A percentile compares a stretch with the other conserved stretches of the same genome.
Evolutionary conservation across 2,113 vertebrate genomes (phyloP).

Genomic region (Miniopterus natalensis): DNA sequence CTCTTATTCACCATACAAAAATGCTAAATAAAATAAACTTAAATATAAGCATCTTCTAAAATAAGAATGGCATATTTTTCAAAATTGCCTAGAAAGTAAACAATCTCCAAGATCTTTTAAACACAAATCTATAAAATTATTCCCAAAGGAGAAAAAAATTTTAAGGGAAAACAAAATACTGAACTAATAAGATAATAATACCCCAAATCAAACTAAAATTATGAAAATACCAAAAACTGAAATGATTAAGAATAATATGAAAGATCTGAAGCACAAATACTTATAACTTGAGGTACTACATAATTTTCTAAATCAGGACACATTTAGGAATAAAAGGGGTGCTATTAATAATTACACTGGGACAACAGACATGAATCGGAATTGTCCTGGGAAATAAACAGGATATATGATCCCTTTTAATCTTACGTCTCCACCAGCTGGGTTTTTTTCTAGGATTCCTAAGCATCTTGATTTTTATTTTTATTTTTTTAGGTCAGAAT

Average conservation of each 20-base stretch:
- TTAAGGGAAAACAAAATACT: background rate
- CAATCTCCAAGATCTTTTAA: background rate
- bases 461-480: background rate
- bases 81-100: background rate
- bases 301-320: background rate
- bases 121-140: background rate
- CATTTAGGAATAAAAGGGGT: background rate
- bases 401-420: background rate
- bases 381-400: background rate
- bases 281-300: background rate
- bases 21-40: slow-evolving; percentile 54
- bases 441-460: slow-evolving; percentile 11
- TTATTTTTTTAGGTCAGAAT: background rate
- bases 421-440: background rate
- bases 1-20: background rate
- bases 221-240: background rate
- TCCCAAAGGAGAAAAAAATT: background rate
- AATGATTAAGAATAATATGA: slow-evolving; percentile 11
- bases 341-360: background rate
- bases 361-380: background rate
- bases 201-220: background rate
- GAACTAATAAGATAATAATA: background rate
- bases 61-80: background rate
- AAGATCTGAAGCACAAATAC: background rate
- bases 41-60: background rate